phyloP scores from a whole-genome alignment of 2,113 vertebrate genomes.

The Chloropsis cyanopogon region DNA sequence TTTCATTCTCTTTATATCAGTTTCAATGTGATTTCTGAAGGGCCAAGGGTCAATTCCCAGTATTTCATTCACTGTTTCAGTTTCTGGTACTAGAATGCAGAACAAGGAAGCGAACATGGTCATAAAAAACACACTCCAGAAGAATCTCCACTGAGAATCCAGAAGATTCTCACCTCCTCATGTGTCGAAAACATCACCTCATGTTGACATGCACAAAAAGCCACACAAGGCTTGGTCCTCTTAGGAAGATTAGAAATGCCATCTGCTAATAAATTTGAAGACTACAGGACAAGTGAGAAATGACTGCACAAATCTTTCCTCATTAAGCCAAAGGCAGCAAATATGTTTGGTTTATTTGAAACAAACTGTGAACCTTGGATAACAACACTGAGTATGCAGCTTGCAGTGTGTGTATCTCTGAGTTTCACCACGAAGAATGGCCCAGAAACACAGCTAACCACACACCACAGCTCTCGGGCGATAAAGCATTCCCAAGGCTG shows the following conservation, averaged over 20 bases:
- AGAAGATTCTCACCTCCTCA: background rate
- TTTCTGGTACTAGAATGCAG: conserved; percentile 1
- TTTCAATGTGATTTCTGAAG: background rate
- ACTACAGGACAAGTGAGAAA: background rate
- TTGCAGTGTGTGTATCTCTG: background rate
- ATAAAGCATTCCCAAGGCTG: conserved; percentile 5
- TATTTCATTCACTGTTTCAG: background rate
- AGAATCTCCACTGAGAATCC: background rate
- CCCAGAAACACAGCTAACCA: background rate
- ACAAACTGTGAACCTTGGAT: background rate
- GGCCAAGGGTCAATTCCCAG: background rate
- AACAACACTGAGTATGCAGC: background rate
- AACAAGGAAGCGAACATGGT: background rate
- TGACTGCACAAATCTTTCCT: background rate
- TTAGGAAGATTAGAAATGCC: background rate
- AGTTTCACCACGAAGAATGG: background rate
- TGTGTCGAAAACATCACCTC: background rate
- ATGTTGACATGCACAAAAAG: background rate
- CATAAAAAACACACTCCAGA: background rate
- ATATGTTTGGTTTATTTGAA: background rate
- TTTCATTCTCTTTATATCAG: background rate
- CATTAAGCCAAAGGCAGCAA: background rate
- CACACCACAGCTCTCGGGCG: background rate
- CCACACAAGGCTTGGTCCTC: background rate
- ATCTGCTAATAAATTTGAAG: background rate